Base-by-base conservation (phyloP, 2,797 vertebrate species). In the Zalophus californianus region DNA sequence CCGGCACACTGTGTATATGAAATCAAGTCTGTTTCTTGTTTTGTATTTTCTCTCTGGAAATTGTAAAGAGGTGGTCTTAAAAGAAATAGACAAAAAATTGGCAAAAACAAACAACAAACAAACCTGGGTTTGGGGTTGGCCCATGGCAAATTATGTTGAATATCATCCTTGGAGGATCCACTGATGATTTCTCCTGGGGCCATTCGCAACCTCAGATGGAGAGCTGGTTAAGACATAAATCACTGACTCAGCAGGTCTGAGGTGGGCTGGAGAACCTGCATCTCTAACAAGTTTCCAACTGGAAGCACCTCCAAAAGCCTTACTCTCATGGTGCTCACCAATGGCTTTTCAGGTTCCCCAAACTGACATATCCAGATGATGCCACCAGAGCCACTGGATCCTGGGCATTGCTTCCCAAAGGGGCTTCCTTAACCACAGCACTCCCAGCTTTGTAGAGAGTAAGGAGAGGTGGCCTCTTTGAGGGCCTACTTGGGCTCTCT, bases 41-140 rank as follows among this genome's bases (percentile, higher is more conserved):
- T 98, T 98, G 97, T 98, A 98, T 98, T 13, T 35, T 97, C 86
- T 97, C 96, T 97, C 97, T 97, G 97, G 96, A 97, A 97, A 96
- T 92, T 54, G 91, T 95, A 90, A 98, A 94, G 97, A 98, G 44
- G 93, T 97, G 97, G 94, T 98, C 97, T 97, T 98, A 96, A 97
- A 98, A 96, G 95, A 98, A 98, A 97, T 97, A 98, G 98, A 97
- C 86, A 96, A 96, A 44, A 98, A 97, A 96, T 27, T 35, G 95
- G 91, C 29, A 48, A 62, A 29, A 44, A 32, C 41, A 14, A 62
- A 44, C 14, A 5, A n/a, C 20, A 62, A 44, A 21, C 41, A 48
- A 64, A 50, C 60, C 27, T 64, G 25, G 18, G 41, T 85, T 85
- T 66, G 60, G 27, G 27, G 7, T 35, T 18, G 32, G 60, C 7